phyloP scores from a whole-genome alignment of 2,113 vertebrate genomes.

The Glaucidium brasilianum region DNA sequence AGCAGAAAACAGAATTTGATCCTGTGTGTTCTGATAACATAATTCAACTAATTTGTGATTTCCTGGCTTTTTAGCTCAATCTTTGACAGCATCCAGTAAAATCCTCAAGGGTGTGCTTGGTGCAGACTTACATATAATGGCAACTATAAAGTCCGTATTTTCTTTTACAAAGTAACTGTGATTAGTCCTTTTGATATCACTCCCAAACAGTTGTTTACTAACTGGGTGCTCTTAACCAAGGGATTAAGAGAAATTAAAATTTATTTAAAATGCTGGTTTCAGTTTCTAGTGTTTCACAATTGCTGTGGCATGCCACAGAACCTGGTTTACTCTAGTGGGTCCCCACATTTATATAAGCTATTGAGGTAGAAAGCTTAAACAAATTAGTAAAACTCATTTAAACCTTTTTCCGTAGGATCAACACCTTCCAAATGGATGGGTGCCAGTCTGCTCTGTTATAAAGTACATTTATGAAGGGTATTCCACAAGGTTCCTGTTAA shows the following conservation, averaged over 20 bases:
- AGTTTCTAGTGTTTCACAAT: neutral
- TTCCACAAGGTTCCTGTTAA: neutral
- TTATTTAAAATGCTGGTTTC: neutral
- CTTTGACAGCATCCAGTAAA: neutral
- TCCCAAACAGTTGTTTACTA: neutral
- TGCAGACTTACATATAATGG: neutral
- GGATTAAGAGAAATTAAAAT: neutral
- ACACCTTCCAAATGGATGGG: neutral
- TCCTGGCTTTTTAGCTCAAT: neutral
- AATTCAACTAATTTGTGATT: neutral
- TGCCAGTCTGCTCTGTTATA: neutral
- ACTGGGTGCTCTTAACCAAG: neutral
- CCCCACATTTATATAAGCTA: neutral
- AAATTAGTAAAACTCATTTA: neutral
- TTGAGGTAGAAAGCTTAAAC: neutral
- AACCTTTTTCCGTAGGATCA: neutral
- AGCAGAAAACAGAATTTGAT: neutral
- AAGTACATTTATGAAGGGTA: neutral
- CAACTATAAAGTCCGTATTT: neutral
- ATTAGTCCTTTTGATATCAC: neutral
- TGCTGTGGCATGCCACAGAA: neutral
- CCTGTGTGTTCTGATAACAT: neutral
- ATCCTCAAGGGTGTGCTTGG: neutral
- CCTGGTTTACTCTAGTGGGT: neutral
- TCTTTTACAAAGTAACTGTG: neutral